phyloP scores from a whole-genome alignment of 1,140 invertebrate genomes.

The Hyles vespertilio region DNA sequence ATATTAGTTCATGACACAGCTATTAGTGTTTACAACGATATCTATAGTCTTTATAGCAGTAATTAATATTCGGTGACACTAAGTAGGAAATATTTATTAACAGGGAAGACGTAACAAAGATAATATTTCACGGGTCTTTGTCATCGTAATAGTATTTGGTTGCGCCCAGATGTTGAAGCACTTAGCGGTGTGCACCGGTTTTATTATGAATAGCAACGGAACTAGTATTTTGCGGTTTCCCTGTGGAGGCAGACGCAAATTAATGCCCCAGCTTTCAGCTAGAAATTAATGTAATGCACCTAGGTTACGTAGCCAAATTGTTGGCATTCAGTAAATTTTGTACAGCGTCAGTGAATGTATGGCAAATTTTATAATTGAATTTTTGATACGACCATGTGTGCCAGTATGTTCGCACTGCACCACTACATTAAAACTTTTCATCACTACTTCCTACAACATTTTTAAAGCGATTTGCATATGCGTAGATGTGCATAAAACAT shows the following conservation, averaged over 20 bases:
- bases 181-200: slow-evolving; percentile 68
- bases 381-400: slow-evolving; percentile 34
- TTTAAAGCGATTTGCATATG: too few species aligned
- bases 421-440: not conserved
- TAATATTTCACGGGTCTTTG: slow-evolving; percentile 56
- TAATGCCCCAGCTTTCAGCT: slow-evolving; percentile 70
- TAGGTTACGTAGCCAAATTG: slow-evolving; percentile 66
- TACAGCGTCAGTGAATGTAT: slow-evolving; percentile 21
- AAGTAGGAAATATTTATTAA: not conserved
- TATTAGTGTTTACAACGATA: too few species aligned
- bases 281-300: slow-evolving; percentile 73
- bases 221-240: slow-evolving; percentile 72
- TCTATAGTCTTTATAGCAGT: too few species aligned
- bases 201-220: slow-evolving; percentile 72
- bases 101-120: slow-evolving; percentile 23
- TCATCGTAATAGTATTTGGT: slow-evolving; percentile 65
- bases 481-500: too few species aligned
- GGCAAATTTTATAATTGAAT: slow-evolving; percentile 57
- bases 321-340: slow-evolving; percentile 61
- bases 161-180: slow-evolving; percentile 67
- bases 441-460: not conserved
- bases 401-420: not conserved
- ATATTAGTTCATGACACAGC: too few species aligned
- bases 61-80: too few species aligned
- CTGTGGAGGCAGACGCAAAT: slow-evolving; percentile 66